phyloP scores from a whole-genome alignment of 2,888 invertebrate species.

The Diogma glabrata region DNA sequence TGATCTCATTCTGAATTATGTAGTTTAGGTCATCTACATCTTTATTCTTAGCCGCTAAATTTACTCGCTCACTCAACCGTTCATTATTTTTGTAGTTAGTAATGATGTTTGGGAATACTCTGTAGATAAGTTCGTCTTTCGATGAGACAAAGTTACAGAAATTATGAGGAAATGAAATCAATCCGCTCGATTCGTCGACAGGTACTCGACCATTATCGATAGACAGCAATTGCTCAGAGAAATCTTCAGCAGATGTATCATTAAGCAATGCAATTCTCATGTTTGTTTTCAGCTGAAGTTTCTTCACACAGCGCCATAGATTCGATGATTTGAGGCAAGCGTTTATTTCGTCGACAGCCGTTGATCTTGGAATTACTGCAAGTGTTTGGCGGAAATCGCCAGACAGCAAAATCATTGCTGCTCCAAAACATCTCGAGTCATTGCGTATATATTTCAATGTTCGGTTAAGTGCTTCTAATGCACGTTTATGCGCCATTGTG shows the following conservation, averaged over 20 bases:
- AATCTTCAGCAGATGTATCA: too few relatives aligned
- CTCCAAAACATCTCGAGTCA: not conserved
- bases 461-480: not conserved
- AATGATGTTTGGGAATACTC: too few relatives aligned
- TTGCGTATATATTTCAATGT: too few relatives aligned
- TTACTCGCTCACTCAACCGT: not conserved
- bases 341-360: too few relatives aligned
- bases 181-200: not conserved
- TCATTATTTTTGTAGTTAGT: not conserved
- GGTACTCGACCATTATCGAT: not conserved
- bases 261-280: too few relatives aligned
- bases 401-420: not conserved
- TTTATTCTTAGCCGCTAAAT: not conserved
- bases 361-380: too few relatives aligned
- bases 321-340: slow-evolving; percentile 4
- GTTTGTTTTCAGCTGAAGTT: too few relatives aligned
- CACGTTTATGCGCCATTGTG: not conserved
- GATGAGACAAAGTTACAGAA: too few relatives aligned
- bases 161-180: too few relatives aligned
- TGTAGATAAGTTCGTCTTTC: too few relatives aligned
- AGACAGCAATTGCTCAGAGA: too few relatives aligned
- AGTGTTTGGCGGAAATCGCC: not conserved
- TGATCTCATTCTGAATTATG: not conserved
- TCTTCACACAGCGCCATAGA: too few relatives aligned
- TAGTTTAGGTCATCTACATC: not conserved